A percentile compares a stretch with the other conserved stretches of the same genome.
Evolutionary conservation across 2,888 invertebrate species (phyloP).

Genomic region (Piscicola geometra): DNA sequence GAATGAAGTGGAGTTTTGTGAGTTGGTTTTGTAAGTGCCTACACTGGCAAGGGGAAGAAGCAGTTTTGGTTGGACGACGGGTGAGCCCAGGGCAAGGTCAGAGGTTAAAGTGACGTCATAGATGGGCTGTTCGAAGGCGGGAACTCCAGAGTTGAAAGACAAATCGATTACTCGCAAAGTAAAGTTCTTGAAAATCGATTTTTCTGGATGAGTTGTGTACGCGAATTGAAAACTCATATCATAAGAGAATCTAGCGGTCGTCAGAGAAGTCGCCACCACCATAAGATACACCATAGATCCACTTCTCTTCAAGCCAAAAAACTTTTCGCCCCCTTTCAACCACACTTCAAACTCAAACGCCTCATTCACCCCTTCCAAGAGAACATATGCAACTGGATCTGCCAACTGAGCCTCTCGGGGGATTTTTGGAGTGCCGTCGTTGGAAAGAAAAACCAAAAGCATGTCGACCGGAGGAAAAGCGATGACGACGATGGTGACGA

Average conservation of each 20-base stretch:
- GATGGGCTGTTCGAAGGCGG: conserved; percentile 1
- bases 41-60: neutral
- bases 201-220: neutral
- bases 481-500: neutral
- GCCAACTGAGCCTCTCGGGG: neutral
- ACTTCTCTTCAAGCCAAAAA: neutral
- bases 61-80: neutral
- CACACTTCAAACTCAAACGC: neutral
- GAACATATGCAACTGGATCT: neutral
- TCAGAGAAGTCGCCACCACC: neutral
- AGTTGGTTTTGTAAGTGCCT: neutral
- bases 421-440: neutral
- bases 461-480: neutral
- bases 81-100: neutral
- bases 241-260: neutral
- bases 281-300: neutral
- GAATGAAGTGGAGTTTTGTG: neutral
- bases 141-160: neutral
- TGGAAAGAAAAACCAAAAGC: neutral
- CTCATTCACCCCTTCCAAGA: neutral
- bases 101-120: neutral
- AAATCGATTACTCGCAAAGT: neutral
- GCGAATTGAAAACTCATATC: neutral
- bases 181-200: neutral
- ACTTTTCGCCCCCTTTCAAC: neutral